These are phyloP conservation scores for Drosophila nannoptera DNA, from an alignment of 1,140 invertebrate genomes.

Conservation along the genomic window DNA sequence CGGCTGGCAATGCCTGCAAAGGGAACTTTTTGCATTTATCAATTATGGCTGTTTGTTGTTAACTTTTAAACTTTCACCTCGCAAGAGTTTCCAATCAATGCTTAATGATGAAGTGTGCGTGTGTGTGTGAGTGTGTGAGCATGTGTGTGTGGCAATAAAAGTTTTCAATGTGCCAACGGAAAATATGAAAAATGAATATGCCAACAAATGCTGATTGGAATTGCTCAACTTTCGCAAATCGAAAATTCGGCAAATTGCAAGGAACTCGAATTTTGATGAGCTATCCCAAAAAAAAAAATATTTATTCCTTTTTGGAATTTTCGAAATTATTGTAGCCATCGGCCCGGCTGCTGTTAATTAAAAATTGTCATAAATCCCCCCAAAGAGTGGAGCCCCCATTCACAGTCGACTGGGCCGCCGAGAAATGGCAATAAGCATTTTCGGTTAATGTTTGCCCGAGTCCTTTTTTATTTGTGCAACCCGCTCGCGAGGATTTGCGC, in stretches of 20 bases:
- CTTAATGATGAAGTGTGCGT: constrained; percentile 3
- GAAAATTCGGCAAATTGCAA: constrained; percentile 8
- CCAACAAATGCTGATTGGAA: constrained; percentile 14
- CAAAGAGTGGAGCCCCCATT: constrained; percentile 66
- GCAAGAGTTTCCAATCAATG: constrained; percentile 45
- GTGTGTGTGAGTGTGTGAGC: background rate
- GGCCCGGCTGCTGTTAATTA: constrained; percentile 53
- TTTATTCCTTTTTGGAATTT: constrained; percentile 10
- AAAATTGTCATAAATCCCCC: constrained; percentile 74
- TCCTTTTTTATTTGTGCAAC: constrained; percentile 17
- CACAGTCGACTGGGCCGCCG: constrained; percentile 55
- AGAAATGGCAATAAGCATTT: constrained; percentile 60
- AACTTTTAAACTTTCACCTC: constrained; percentile 28
- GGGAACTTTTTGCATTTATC: constrained; percentile 28
- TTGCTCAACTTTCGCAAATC: constrained; percentile 20
- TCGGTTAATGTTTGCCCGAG: constrained; percentile 38
- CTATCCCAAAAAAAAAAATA: constrained; percentile 22
- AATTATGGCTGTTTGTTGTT: constrained; percentile 47
- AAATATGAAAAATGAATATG: background rate
- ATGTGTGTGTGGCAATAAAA: constrained; percentile 28
- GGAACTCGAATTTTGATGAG: constrained; percentile 21
- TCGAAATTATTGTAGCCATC: constrained; percentile 32
- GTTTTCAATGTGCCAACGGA: constrained; percentile 17
- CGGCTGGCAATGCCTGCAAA: constrained; percentile 13
- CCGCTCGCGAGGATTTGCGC: constrained; percentile 37